These are phyloP conservation scores for Lepeophtheirus nordmannii DNA, from an alignment of 2,888 invertebrate genomes.

Conservation along the genomic window DNA sequence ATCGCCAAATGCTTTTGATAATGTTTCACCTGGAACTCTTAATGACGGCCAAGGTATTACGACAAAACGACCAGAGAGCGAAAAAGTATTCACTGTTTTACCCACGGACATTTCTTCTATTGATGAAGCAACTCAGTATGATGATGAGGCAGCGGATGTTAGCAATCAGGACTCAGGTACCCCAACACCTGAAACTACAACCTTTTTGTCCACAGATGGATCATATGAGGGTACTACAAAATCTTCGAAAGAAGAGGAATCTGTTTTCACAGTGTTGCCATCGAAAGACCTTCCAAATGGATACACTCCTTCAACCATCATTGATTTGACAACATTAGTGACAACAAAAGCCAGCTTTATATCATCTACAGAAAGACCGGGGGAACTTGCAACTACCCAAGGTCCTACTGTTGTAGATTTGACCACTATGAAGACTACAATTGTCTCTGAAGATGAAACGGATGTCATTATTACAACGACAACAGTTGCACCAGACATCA, in stretches of 20 bases:
- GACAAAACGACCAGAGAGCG: neutral
- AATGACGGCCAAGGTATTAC: neutral
- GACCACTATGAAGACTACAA: neutral
- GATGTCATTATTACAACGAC: neutral
- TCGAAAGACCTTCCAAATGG: neutral
- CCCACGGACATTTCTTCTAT: neutral
- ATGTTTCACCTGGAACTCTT: neutral
- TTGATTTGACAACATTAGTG: neutral
- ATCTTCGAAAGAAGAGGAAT: neutral
- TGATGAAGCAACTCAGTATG: neutral
- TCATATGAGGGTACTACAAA: too few relatives aligned
- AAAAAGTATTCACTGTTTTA: neutral
- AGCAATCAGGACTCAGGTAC: neutral
- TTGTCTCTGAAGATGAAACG: neutral
- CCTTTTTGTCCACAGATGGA: neutral
- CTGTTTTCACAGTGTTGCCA: neutral
- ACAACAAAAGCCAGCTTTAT: neutral
- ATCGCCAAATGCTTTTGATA: too few relatives aligned
- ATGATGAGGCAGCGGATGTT: neutral
- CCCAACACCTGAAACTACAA: neutral
- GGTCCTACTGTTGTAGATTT: neutral
- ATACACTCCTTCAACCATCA: neutral
- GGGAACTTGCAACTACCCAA: neutral
- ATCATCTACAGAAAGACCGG: neutral
- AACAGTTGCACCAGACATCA: neutral